Evolutionary conservation across 2,888 invertebrate species (phyloP).

Genomic region (Halictus ligatus): DNA sequence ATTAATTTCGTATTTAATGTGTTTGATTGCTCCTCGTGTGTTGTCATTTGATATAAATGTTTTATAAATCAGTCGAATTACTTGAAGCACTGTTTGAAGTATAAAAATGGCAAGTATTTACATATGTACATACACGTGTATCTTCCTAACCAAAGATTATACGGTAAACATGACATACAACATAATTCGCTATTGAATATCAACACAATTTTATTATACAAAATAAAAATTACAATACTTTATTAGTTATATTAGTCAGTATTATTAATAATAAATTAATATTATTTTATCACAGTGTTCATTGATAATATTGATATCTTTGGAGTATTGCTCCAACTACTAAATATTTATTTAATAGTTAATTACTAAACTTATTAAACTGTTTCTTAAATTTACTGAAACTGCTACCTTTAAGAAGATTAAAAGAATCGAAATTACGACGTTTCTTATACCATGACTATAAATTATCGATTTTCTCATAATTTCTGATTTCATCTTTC

Average conservation of each 20-base stretch:
- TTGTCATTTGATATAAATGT: constrained; percentile 43
- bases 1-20: constrained; percentile 36
- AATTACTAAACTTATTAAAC: not conserved
- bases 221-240: not conserved
- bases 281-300: not conserved
- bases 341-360: not conserved
- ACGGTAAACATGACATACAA: too few relatives aligned
- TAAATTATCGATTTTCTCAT: not conserved
- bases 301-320: not conserved
- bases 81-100: not conserved
- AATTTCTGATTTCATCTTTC: not conserved
- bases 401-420: not conserved
- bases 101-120: not conserved
- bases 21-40: not conserved
- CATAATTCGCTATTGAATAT: not conserved
- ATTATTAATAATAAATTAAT: constrained; percentile 1
- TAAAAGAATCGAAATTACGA: not conserved
- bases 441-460: not conserved
- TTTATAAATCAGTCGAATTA: not conserved
- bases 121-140: not conserved
- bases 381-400: not conserved
- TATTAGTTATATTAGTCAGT: not conserved
- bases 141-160: constrained; percentile 14
- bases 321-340: not conserved
- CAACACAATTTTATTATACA: not conserved